A percentile compares a stretch with the other conserved stretches of the same genome.
These are phyloP conservation scores for Labeo rohita DNA, from an alignment of 2,113 vertebrate species.

Conservation along the genomic window DNA sequence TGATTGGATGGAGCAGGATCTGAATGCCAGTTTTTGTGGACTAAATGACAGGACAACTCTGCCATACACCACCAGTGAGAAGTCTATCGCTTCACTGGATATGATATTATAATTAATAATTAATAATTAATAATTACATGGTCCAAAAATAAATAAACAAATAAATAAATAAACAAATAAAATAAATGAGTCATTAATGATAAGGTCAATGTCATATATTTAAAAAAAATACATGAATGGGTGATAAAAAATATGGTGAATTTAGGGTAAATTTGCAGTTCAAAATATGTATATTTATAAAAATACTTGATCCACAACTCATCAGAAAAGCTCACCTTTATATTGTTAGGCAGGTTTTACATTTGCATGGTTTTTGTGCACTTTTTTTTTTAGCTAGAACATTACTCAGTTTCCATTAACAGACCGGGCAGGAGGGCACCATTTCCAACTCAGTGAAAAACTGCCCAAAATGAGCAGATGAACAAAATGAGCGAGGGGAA, in stretches of 20 bases:
- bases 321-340: not conserved
- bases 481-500: not conserved
- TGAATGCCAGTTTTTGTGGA: no score
- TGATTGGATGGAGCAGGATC: no score
- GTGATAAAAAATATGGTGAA: no score
- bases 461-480: not conserved
- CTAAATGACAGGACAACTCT: no score
- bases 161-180: not conserved
- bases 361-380: not conserved
- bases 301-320: not conserved
- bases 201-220: not conserved
- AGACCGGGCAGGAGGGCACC: not conserved
- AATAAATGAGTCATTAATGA: not conserved
- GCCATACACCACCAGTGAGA: no score
- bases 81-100: no score
- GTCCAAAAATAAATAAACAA: not conserved
- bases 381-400: not conserved
- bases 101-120: no score
- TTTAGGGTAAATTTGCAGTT: not conserved
- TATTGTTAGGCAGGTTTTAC: not conserved
- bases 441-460: not conserved
- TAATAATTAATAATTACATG: no score
- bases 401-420: not conserved
- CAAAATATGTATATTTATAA: no score
- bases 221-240: no score